Evolutionary conservation across 2,888 invertebrate species (phyloP).

Genomic region (Xanthorhoe spadicearia): DNA sequence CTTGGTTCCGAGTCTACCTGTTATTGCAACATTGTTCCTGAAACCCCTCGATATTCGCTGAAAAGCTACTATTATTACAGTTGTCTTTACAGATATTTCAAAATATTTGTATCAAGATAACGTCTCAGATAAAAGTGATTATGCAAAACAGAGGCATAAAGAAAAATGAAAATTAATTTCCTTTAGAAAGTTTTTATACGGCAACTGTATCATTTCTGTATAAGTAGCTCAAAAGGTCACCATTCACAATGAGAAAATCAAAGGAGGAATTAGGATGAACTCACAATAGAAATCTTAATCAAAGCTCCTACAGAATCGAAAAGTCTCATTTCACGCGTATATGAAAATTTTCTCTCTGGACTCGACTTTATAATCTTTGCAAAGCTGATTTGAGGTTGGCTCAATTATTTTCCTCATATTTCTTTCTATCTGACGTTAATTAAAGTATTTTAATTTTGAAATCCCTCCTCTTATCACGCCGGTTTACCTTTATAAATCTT

Average conservation of each 20-base stretch:
- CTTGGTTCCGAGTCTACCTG: background rate
- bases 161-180: constrained; percentile 13
- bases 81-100: background rate
- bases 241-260: constrained; percentile 59
- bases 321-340: constrained; percentile 64
- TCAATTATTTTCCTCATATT: constrained; percentile 55
- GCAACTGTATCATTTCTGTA: constrained; percentile 21
- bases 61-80: background rate
- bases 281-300: constrained; percentile 53
- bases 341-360: constrained; percentile 55
- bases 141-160: constrained; percentile 6
- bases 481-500: constrained; percentile 58
- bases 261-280: constrained; percentile 59
- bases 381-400: constrained; percentile 59
- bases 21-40: background rate
- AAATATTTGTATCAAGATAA: background rate
- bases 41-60: background rate
- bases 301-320: constrained; percentile 60
- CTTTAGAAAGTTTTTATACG: constrained; percentile 9
- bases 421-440: constrained; percentile 64
- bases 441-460: constrained; percentile 68
- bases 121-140: constrained; percentile 7
- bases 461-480: constrained; percentile 51
- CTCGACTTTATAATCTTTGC: constrained; percentile 56
- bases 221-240: constrained; percentile 48